Evolutionary conservation across 2,113 vertebrate genomes (phyloP).

Genomic region (Hemicordylus capensis): DNA sequence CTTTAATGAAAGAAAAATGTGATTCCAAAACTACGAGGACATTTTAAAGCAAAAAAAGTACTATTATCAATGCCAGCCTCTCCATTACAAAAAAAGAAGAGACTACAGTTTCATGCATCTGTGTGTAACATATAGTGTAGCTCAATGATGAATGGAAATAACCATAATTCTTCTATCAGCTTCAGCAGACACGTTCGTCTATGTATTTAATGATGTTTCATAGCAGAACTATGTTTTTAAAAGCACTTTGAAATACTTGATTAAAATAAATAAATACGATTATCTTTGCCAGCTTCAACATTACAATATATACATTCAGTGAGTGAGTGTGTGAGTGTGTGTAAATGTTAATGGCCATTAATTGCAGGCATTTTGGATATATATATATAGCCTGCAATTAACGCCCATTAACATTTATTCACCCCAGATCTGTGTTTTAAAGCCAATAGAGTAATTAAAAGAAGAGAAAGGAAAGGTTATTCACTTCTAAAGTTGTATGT

Average conservation of each 20-base stretch:
- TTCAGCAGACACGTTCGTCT: not conserved
- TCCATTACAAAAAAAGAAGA: not conserved
- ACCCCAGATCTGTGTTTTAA: not conserved
- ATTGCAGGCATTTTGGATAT: too few relatives aligned
- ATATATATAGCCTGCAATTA: slow-evolving; percentile 25
- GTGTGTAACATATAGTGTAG: not conserved
- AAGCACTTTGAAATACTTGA: slow-evolving; percentile 33
- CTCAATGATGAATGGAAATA: not conserved
- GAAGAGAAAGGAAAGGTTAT: not conserved
- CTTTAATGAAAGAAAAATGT: too few relatives aligned
- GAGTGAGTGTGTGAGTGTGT: too few relatives aligned
- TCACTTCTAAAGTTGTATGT: slow-evolving; percentile 12
- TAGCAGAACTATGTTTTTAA: not conserved
- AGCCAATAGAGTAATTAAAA: not conserved
- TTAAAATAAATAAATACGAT: not conserved
- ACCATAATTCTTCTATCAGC: not conserved
- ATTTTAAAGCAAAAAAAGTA: too few relatives aligned
- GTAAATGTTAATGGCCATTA: too few relatives aligned
- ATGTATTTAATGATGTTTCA: not conserved
- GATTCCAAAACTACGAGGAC: too few relatives aligned
- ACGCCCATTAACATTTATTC: slow-evolving; percentile 11
- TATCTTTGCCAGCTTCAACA: not conserved
- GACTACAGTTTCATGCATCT: not conserved
- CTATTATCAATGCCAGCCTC: too few relatives aligned
- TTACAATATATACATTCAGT: too few relatives aligned